Evolutionary conservation across 2,888 invertebrate genomes (phyloP), one percentile per base, ranked within the genome.

Genomic region (Lapara coniferarum): DNA sequence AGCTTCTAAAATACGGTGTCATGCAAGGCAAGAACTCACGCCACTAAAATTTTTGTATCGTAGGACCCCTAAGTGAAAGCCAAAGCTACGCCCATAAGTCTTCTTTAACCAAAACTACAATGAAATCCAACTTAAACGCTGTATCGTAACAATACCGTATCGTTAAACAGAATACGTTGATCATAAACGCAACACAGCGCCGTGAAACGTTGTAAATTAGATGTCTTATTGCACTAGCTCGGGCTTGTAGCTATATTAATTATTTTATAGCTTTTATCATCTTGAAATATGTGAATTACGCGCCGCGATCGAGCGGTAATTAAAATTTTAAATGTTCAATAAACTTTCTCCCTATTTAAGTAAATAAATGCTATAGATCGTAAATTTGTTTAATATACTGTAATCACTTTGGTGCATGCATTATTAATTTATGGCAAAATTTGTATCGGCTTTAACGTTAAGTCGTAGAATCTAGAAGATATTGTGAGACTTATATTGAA

Each of bases 201-300:
- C 56, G 19, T 51, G 69, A 66, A 66, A 57, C 58, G 37, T 49
- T 67, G 52, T 70, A 70, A 70, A 70, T 70, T 67, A 59, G 52
- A 70, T 58, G 66, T 66, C 58, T 70, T 67, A 70, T 63, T 69
- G 69, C 69, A 16, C 46, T 16, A 14, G 37, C 53, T 16, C 19
- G 13, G 44, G 16, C 12, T 37, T 66, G 58, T 16, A 49, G 44
- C 46, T 53, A 25, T 69, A 53, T 59, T 69, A 69, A 63, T 69
- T 69, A 58, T 57, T 66, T 51, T 69, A 69, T 69, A 56, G 25
- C 57, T 14, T 66, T 30, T 16, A 30, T 30, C 19, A 16, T 30
- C 16, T 51, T 68, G 16, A 59, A 68, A 44, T 53, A 68, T 52
- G 59, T 44, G 52, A 49, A 51, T 68, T 1, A 52, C 13, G 16